phyloP scores from a whole-genome alignment of 2,797 vertebrate genomes.

The Sandelia bainsii region DNA sequence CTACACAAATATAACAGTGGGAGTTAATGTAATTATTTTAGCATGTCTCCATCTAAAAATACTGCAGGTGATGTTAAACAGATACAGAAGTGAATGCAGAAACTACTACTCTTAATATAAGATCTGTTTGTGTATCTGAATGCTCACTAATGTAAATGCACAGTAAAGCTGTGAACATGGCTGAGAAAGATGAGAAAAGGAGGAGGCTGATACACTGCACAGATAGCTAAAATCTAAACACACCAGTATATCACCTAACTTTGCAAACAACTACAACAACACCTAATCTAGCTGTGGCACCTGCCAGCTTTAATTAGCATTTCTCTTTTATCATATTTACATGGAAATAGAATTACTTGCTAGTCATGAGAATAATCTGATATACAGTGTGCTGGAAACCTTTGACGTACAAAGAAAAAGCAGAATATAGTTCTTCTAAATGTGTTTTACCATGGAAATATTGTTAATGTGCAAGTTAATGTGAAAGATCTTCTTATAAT shows the following conservation, averaged over 20 bases:
- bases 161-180: constrained; percentile 37
- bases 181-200: constrained; percentile 46
- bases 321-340: constrained; percentile 3
- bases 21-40: constrained; percentile 68
- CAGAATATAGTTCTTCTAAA: not conserved
- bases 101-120: constrained; percentile 3
- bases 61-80: constrained; percentile 32
- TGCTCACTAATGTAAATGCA: constrained; percentile 41
- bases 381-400: not conserved
- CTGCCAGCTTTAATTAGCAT: not conserved
- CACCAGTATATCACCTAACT: constrained; percentile 28
- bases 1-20: constrained; percentile 46
- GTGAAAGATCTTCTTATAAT: too few species aligned
- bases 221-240: constrained; percentile 41
- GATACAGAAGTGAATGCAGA: constrained; percentile 21
- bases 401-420: too few species aligned
- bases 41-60: constrained; percentile 59
- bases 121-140: constrained; percentile 22
- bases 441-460: not conserved
- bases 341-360: not conserved
- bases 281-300: not conserved
- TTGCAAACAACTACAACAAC: constrained; percentile 26
- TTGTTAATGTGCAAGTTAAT: not conserved
- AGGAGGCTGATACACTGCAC: constrained; percentile 31
- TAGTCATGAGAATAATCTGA: not conserved